Conservation (phyloP, 2,888 invertebrate species). For the Tinea semifulvella region DNA sequence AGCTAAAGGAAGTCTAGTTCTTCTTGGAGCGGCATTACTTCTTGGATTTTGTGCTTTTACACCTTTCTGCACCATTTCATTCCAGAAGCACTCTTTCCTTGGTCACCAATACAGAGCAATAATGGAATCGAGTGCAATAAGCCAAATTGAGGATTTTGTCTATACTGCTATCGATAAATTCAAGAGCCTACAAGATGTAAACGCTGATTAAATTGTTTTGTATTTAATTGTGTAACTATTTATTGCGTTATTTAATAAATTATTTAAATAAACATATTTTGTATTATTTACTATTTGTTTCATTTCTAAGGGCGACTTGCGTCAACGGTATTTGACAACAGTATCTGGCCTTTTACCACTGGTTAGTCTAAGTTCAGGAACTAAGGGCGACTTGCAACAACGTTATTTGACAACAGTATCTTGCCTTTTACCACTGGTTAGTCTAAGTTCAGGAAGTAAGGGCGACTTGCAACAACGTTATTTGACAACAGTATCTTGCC, state of each 20-base stretch:
- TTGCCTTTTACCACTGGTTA: too few relatives aligned
- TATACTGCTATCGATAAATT: slow-evolving; percentile 55
- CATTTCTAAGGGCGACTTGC: too few relatives aligned
- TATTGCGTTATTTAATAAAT: background rate
- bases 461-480: too few relatives aligned
- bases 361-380: too few relatives aligned
- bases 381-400: too few relatives aligned
- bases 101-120: background rate
- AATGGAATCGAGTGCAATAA: slow-evolving; percentile 41
- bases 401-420: too few relatives aligned
- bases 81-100: slow-evolving; percentile 31
- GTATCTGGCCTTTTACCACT: too few relatives aligned
- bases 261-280: background rate
- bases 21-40: slow-evolving; percentile 54
- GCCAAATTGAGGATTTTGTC: slow-evolving; percentile 40
- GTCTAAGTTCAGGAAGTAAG: too few relatives aligned
- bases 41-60: slow-evolving; percentile 64
- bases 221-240: slow-evolving; percentile 6
- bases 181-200: slow-evolving; percentile 13
- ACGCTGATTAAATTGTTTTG: background rate
- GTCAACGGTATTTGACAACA: too few relatives aligned
- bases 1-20: slow-evolving; percentile 35
- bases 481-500: too few relatives aligned
- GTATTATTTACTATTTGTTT: too few relatives aligned
- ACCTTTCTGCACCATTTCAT: slow-evolving; percentile 58